Evolutionary conservation across 2,797 vertebrate genomes (phyloP).

Genomic region (Coccyzus lansbergi): DNA sequence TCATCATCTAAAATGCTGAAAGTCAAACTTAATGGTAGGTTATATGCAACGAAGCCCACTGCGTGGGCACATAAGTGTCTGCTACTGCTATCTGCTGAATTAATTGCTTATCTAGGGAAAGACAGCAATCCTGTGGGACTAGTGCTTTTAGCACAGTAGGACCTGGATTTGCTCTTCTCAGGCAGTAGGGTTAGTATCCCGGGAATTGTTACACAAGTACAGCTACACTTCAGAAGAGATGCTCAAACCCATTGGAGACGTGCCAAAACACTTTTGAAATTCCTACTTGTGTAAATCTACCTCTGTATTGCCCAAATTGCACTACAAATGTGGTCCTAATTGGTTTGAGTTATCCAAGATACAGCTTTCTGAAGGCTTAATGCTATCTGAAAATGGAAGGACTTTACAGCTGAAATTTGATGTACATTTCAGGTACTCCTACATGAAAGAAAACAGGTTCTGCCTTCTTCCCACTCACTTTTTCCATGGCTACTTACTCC

Average conservation of each 20-base stretch:
- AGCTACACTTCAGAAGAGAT: conserved; percentile 7
- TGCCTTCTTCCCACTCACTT: neutral
- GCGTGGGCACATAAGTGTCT: neutral
- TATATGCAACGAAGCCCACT: neutral
- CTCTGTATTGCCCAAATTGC: neutral
- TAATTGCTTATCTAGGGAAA: conserved; percentile 10
- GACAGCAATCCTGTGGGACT: neutral
- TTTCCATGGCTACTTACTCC: neutral
- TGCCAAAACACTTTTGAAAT: neutral
- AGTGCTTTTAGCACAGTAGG: neutral
- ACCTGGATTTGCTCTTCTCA: neutral
- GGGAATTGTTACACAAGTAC: neutral
- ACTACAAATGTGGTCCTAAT: neutral
- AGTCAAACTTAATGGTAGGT: neutral
- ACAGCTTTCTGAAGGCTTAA: neutral
- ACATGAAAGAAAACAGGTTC: neutral
- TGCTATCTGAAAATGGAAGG: neutral
- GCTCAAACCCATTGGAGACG: neutral
- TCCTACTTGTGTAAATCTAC: neutral
- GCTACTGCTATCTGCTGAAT: neutral
- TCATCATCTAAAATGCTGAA: neutral
- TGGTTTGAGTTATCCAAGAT: neutral
- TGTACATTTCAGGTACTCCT: neutral
- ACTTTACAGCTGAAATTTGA: neutral
- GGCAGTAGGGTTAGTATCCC: neutral